Base-by-base conservation (phyloP, 2,888 invertebrate species). In the Amiota communis region DNA sequence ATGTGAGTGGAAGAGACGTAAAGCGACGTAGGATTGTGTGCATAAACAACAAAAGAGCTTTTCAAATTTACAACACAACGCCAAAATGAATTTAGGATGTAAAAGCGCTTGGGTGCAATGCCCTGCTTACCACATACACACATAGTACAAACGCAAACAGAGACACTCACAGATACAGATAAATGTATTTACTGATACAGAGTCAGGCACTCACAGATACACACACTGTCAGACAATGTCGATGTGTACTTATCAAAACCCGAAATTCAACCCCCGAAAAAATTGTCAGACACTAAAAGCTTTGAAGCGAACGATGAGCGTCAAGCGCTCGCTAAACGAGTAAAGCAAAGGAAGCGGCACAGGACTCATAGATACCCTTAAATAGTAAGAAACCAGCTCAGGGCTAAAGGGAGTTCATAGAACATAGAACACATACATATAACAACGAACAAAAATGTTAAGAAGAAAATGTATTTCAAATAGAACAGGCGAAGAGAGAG, bases 261-360 rank as follows among this genome's bases (percentile, higher is more conserved):
- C 72, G 81, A 82, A 84, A 77, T 81, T 80, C 79, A 80, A 84
- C 80, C 85, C 83, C 82, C 82, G 75, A 84, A 83, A 84, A 70
- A 78, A 74, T 57, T 81, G 81, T 79, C 80, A 83, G 84, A 84
- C 84, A 83, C 84, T 81, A 83, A 83, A 83, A 83, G 82, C 82
- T 83, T 84, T 83, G 80, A 10, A 82, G 81, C 82, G 84, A 81
- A 78, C 83, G 72, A 72, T 68, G 68, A 70, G n/a, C 20, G 61
- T 17, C n/a, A n/a, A 53, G 53, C 12, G 53, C 53, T 53, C 17
- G 11, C 63, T 12, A 23, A 63, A 63, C 17, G 63, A 63, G 63
- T 20, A 11, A 59, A 46, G 36, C 12, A 46, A 49, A 59, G 71
- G 23, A 59, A 71, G 75, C 72, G 71, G 83, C 78, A 80, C 80